Percentiles rank a stretch among this genome's conserved stretches.
Evolutionary conservation across 2,888 invertebrate genomes (phyloP).

Genomic region (Limnephilus auricula): DNA sequence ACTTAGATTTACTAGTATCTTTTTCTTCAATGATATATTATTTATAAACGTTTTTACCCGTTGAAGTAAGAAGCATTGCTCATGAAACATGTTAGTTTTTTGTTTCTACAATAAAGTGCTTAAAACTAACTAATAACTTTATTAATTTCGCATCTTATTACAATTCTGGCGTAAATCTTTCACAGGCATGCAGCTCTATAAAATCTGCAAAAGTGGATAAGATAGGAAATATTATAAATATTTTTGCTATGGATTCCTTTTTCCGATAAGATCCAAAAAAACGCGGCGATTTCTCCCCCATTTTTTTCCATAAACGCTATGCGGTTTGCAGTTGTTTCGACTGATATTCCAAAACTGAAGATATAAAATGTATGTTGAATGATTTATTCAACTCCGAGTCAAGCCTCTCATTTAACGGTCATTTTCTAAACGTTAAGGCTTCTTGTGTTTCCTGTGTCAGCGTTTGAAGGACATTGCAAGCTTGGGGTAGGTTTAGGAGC

Average conservation of each 20-base stretch:
- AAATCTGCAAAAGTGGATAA: background rate
- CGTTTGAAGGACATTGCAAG: background rate
- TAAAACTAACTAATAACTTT: too few species aligned
- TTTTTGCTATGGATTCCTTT: background rate
- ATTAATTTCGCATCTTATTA: background rate
- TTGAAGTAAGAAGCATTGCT: too few species aligned
- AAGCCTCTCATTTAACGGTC: background rate
- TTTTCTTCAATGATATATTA: too few species aligned
- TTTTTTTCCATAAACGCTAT: background rate
- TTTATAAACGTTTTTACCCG: too few species aligned
- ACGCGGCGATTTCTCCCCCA: background rate
- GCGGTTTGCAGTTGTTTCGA: background rate
- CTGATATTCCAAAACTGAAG: background rate
- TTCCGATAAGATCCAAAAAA: background rate
- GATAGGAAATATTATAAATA: background rate
- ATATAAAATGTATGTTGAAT: background rate
- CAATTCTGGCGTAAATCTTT: background rate
- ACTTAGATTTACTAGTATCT: too few species aligned
- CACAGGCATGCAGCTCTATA: background rate
- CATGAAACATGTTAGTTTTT: too few species aligned
- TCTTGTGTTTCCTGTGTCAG: background rate
- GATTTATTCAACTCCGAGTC: background rate
- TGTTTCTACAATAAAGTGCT: too few species aligned
- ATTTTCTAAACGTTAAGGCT: background rate
- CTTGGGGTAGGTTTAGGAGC: conserved; percentile 13